phyloP scores from a whole-genome alignment of 1,140 invertebrate species.

The Mesaphorura yosii region DNA sequence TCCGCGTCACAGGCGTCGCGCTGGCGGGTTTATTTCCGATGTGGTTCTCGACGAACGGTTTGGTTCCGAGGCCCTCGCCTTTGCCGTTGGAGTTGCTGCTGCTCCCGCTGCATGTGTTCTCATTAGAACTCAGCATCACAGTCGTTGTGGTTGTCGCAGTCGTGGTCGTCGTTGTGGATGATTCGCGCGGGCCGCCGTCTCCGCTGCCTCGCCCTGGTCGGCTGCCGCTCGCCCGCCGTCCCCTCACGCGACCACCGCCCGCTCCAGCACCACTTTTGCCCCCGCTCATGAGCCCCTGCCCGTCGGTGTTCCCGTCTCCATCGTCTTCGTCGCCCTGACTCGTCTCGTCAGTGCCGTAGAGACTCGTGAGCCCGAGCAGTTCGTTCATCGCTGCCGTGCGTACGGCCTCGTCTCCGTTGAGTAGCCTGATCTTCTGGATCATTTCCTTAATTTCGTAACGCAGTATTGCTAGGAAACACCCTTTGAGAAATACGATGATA shows the following conservation, averaged over 20 bases:
- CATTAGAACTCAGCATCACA: neutral
- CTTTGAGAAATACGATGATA: conserved; percentile 76
- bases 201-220: neutral
- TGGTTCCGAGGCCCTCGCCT: neutral
- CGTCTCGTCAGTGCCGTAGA: conserved; percentile 19
- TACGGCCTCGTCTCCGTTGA: conserved; percentile 39
- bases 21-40: neutral
- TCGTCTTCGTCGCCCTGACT: conserved; percentile 11
- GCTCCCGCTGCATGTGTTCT: neutral
- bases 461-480: conserved; percentile 77
- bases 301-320: conserved; percentile 1
- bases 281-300: neutral
- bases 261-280: neutral
- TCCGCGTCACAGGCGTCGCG: neutral
- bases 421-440: conserved; percentile 68
- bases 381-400: conserved; percentile 28
- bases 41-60: conserved; percentile 8
- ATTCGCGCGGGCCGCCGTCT: neutral
- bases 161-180: neutral
- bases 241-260: neutral
- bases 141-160: conserved; percentile 6
- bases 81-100: neutral
- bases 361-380: conserved; percentile 29
- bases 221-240: neutral
- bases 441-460: conserved; percentile 43